Evolutionary conservation across 2,797 vertebrate genomes (phyloP).

Genomic region (Sebastes kiyomatsui): DNA sequence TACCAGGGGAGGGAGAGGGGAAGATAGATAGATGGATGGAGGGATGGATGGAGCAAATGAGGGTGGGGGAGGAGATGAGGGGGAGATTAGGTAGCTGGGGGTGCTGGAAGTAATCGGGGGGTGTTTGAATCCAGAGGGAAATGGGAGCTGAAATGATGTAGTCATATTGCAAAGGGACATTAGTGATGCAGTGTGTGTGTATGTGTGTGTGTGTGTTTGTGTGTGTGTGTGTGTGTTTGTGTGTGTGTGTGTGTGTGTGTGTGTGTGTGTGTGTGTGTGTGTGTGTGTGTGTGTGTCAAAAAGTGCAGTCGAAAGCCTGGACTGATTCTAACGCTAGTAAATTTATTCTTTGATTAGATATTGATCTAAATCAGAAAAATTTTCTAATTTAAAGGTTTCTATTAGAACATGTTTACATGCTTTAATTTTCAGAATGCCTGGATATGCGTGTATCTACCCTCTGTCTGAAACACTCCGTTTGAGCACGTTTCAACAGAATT

Average conservation of each 20-base stretch:
- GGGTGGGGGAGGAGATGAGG: slow-evolving; percentile 12
- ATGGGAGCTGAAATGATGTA: slow-evolving; percentile 27
- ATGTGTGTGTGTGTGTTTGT: background rate
- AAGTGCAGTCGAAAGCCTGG: background rate
- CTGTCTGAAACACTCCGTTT: too few relatives aligned
- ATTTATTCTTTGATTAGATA: background rate
- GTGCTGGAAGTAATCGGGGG: slow-evolving; percentile 1
- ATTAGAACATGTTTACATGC: too few relatives aligned
- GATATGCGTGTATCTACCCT: too few relatives aligned
- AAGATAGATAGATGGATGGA: slow-evolving; percentile 25
- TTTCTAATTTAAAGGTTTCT: too few relatives aligned
- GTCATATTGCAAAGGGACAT: slow-evolving; percentile 24
- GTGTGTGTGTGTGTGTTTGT: background rate
- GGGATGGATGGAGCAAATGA: slow-evolving; percentile 39
- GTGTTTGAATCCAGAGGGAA: slow-evolving; percentile 29
- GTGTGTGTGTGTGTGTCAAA: background rate
- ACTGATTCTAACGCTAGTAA: background rate
- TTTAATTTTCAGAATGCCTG: too few relatives aligned
- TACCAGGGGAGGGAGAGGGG: slow-evolving; percentile 55
- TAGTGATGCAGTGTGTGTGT: background rate
- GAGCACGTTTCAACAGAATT: too few relatives aligned
- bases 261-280: background rate
- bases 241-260: background rate
- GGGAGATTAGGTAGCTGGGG: slow-evolving; percentile 31
- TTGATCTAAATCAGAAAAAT: background rate